Conservation (phyloP, 2,113 vertebrate species). For the Phaethornis superciliosus region DNA sequence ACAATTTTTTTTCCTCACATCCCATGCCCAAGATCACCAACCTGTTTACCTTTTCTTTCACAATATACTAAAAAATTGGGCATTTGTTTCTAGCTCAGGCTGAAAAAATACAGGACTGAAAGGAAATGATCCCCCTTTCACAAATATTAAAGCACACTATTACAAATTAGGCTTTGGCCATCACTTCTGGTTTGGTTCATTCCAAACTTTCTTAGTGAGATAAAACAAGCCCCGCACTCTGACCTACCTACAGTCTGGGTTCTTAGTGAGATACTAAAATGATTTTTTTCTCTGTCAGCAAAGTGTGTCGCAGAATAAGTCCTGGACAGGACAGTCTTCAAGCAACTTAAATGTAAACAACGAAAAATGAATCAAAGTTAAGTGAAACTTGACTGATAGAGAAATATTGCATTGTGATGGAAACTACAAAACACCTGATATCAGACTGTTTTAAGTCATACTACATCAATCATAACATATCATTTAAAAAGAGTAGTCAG, state of each 20-base stretch:
- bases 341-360: not conserved
- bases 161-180: not conserved
- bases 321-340: not conserved
- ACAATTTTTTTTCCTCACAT: not conserved
- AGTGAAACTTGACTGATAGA: not conserved
- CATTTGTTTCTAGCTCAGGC: not conserved
- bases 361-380: not conserved
- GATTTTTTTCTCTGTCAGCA: not conserved
- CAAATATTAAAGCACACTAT: not conserved
- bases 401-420: not conserved
- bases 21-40: not conserved
- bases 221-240: not conserved
- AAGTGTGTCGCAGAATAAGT: not conserved
- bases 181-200: not conserved
- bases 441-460: too few relatives aligned
- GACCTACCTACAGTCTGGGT: not conserved
- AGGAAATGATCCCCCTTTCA: not conserved
- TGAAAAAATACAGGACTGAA: not conserved
- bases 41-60: not conserved
- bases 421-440: not conserved
- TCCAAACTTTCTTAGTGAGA: not conserved
- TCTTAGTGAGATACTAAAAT: not conserved
- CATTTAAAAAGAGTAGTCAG: too few relatives aligned
- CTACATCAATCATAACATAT: too few relatives aligned
- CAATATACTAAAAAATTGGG: not conserved